These are phyloP conservation scores for Melanaphis sacchari DNA, from an alignment of 1,140 invertebrate species.

Conservation along the genomic window DNA sequence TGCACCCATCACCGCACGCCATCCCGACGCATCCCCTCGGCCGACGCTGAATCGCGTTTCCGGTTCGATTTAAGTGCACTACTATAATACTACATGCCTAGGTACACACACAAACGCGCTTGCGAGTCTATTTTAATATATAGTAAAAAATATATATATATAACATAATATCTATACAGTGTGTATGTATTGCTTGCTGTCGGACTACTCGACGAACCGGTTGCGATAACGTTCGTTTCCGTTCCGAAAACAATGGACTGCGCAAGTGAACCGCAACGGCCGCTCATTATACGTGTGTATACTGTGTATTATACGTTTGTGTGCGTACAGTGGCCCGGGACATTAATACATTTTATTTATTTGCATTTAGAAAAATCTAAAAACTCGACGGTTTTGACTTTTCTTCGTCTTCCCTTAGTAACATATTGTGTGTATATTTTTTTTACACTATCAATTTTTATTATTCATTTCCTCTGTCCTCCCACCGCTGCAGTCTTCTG, in stretches of 20 bases:
- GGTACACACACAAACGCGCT: neutral
- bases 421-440: neutral
- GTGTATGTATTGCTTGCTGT: neutral
- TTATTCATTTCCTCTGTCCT: neutral
- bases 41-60: conserved; percentile 44
- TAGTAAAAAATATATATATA: neutral
- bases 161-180: neutral
- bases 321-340: neutral
- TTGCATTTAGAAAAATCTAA: conserved; percentile 8
- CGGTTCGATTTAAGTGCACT: conserved; percentile 42
- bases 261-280: conserved; percentile 43
- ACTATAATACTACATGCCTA: neutral
- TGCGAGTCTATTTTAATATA: neutral
- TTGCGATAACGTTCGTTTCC: conserved; percentile 57
- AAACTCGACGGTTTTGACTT: neutral
- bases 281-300: neutral
- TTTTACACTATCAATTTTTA: neutral
- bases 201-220: conserved; percentile 42
- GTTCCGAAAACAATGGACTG: conserved; percentile 55
- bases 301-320: neutral
- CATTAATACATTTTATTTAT: neutral
- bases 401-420: neutral
- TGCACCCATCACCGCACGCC: neutral
- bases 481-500: neutral
- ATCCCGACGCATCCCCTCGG: neutral